phyloP scores from a whole-genome alignment of 2,888 invertebrate species.

The Diaperis boleti region DNA sequence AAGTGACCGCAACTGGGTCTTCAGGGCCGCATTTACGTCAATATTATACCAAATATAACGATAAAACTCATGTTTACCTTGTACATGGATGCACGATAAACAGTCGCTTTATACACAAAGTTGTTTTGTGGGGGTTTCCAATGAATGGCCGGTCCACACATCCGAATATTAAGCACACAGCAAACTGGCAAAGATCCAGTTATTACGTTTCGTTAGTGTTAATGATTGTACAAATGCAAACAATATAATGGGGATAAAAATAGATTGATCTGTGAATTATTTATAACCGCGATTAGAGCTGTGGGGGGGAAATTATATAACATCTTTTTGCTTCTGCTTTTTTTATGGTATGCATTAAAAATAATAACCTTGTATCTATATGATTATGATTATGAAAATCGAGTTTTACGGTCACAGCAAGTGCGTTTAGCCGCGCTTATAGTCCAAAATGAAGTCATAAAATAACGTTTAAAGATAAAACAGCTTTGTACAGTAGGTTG shows the following conservation, averaged over 20 bases:
- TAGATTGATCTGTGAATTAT: conserved; percentile 27
- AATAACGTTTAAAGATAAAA: too few relatives aligned
- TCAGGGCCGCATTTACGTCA: conserved; percentile 16
- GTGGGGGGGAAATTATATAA: conserved; percentile 21
- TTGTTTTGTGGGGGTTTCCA: background rate
- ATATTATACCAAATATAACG: conserved; percentile 25
- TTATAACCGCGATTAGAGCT: conserved; percentile 16
- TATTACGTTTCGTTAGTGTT: conserved; percentile 35
- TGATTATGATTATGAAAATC: conserved; percentile 6
- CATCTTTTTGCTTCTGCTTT: conserved; percentile 4
- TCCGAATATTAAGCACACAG: conserved; percentile 24
- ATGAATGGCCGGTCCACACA: background rate
- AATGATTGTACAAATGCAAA: conserved; percentile 30
- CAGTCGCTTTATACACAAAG: background rate
- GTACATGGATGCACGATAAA: conserved; percentile 9
- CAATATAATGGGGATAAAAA: conserved; percentile 31
- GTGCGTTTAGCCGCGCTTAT: conserved; percentile 15
- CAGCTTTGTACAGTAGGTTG: too few relatives aligned
- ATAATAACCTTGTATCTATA: conserved; percentile 24
- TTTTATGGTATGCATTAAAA: conserved; percentile 24
- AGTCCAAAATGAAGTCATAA: too few relatives aligned
- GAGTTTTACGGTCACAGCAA: conserved; percentile 8
- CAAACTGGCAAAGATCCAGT: conserved; percentile 22
- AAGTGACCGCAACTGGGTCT: conserved; percentile 1
- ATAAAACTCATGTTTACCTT: conserved; percentile 6